Evolutionary conservation across 1,140 invertebrate genomes (phyloP), one percentile per base, ranked within the genome.

Genomic region (Caenorhabditis inopinata): DNA sequence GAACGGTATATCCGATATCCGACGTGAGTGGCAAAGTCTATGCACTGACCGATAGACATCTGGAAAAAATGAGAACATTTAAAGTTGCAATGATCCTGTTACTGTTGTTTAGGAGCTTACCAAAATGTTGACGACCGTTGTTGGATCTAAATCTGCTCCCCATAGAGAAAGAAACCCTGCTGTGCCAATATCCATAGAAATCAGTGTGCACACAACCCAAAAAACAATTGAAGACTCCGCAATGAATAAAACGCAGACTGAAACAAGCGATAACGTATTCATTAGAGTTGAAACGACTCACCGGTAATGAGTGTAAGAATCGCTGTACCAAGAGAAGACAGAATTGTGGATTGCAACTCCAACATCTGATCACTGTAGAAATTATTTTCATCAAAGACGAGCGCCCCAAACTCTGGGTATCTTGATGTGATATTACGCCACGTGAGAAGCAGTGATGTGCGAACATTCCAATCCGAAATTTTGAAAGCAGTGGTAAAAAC

Each of bases 141-240:
- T 86, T 38, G 85, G 85, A 49, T 87, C 85, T 1, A 88, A 58
- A 35, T 88, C 87, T 6, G 85, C 84, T 16, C 87, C 87, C 87
- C 87, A 89, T 3, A 88, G 80, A n/a, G 86, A 87, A 0, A 88
- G 49, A 35, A 88, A 87, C 1, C 87, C 87, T 25, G 85, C 85
- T 9, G 89, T 88, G 5, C 87, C 87, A 21, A 88, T 87, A 76
- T 88, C 87, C 87, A 88, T 89, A 14, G 87, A 88, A 35, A 87
- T 83, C 45, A 88, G 68, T 42, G 85, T 86, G 68, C 86, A 88
- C 11, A 86, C 83, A 18, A 87, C 87, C 87, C 87, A 88, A 74
- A 86, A 88, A 25, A 88, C 86, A 74, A 88, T 87, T 21, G 80
- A 75, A 29, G 74, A 82, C 27, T 88, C 85, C 1, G 86, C 87